Base-by-base conservation (phyloP, 1,140 invertebrate species). In the Triops cancriformis region DNA sequence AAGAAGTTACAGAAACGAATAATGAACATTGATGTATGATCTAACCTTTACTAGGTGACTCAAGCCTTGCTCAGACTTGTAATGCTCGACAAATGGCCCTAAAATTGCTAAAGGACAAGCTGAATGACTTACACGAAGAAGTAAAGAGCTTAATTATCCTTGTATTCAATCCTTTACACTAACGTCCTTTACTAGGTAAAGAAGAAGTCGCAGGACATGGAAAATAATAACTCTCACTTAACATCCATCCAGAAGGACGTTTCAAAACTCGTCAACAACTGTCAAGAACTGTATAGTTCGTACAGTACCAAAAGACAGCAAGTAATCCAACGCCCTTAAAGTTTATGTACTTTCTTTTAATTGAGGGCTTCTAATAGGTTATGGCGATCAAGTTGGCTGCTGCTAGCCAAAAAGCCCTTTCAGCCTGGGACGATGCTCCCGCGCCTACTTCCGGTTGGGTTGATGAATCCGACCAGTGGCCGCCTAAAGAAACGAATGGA, bases 81-180 rank as follows among this genome's bases (percentile, higher is more conserved):
- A 42, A 27, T 18, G 76, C 76, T 72, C 77, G 77, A 80, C 85
- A 95, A 83, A 90, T 93, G 27, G 90, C 90, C 3, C 87, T 98
- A 6, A 95, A 95, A 81, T 94, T 96, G 84, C 86, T 97, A 74
- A 88, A 90, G 80, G 92, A 94, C 78, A 93, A 93, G 85, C 87
- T 92, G 77, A 81, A 83, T 31, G 88, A 88, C 81, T 81, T 91
- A 43, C 87, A 91, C 79, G 86, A 88, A 81, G 89, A 91, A 83
- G 89, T 90, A 80, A 80, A 73, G 77, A 80, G 79, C 11, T 42
- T 76, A 26, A 73, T 81, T 77, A 73, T n/a, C n/a, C n/a, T n/a
- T 37, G 31, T 37, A 2, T 2, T 2, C 2, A 37, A 37, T 77
- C 6, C n/a, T 77, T n/a, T 77, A 6, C 27, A 76, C 6, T 27